phyloP scores from a whole-genome alignment of 2,113 vertebrate species.

The Rattus rattus region DNA sequence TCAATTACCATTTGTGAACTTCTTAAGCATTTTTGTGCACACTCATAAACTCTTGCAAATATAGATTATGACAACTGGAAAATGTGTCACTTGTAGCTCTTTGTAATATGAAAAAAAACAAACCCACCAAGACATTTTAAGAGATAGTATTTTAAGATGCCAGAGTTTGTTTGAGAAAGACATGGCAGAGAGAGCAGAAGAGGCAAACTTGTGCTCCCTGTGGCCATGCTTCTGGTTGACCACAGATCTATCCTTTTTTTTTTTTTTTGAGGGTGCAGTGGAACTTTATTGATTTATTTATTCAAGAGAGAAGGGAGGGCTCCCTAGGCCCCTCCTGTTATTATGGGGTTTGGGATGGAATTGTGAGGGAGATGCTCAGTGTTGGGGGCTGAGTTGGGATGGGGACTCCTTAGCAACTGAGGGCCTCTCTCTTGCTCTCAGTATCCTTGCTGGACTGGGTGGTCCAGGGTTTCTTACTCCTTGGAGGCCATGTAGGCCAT shows the following conservation, averaged over 20 bases:
- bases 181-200: background rate
- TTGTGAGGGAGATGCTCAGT: too few relatives aligned
- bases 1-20: slow-evolving; percentile 16
- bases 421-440: too few relatives aligned
- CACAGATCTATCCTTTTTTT: background rate
- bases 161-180: background rate
- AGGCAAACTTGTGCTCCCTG: rapidly evolving
- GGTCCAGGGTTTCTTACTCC: too few relatives aligned
- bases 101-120: background rate
- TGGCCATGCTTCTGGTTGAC: background rate
- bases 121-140: background rate
- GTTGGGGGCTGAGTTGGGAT: too few relatives aligned
- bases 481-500: too few relatives aligned
- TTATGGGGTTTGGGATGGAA: too few relatives aligned
- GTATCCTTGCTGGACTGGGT: too few relatives aligned
- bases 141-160: slow-evolving; percentile 2
- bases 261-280: too few relatives aligned
- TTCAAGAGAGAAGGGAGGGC: too few relatives aligned
- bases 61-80: background rate
- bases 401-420: too few relatives aligned
- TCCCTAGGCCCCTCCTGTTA: too few relatives aligned
- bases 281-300: too few relatives aligned
- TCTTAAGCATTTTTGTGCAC: background rate
- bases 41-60: slow-evolving; percentile 35
- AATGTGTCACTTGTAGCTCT: slow-evolving; percentile 31